Base-by-base conservation (phyloP, 2,113 vertebrate species). In the Falco punctatus region DNA sequence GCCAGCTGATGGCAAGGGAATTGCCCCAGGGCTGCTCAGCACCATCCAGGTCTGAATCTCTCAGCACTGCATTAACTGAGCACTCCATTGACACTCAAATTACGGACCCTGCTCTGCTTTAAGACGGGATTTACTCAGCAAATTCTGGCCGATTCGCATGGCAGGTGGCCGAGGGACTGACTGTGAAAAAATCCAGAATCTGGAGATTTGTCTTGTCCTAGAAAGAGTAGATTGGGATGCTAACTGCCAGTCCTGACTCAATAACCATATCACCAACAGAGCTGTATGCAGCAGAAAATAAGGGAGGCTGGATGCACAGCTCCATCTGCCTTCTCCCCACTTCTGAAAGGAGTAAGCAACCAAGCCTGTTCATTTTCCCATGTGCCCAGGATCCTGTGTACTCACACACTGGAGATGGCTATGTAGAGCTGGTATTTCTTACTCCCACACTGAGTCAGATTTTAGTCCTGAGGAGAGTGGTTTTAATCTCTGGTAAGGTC, bases 241-340 rank as follows among this genome's bases (percentile, higher is more conserved):
- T 62, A 49, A 78, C 49, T 75, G 54, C 90, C 81, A 92, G 78
- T 42, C 30, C 73, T 85, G 73, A 61, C 49, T 66, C 46, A 72
- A 81, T 32, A 80, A 51, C 75, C 26, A 2, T 5, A 61, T 15
- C 72, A n/a, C 58, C 30, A 13, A 35, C 61, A 87, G 77, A 52
- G 8, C 26, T 66, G 81, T 11, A 38, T 30, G 48, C 48, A 35
- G 65, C 73, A 89, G 48, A 61, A 44, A 66, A 27, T 15, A 40
- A 73, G 58, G 54, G 70, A 90, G 88, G 48, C 59, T 57, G 64
- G 15, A 67, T 19, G 64, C 71, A 64, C 46, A 74, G 87, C 67
- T 94, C 92, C 85, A 89, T 79, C 86, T 94, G 90, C 84, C 62
- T 82, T 38, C 51, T 79, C 38, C 52, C 80, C 77, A 26, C 35